Conservation (phyloP, 2,113 vertebrate species). For the Glaucidium brasilianum region DNA sequence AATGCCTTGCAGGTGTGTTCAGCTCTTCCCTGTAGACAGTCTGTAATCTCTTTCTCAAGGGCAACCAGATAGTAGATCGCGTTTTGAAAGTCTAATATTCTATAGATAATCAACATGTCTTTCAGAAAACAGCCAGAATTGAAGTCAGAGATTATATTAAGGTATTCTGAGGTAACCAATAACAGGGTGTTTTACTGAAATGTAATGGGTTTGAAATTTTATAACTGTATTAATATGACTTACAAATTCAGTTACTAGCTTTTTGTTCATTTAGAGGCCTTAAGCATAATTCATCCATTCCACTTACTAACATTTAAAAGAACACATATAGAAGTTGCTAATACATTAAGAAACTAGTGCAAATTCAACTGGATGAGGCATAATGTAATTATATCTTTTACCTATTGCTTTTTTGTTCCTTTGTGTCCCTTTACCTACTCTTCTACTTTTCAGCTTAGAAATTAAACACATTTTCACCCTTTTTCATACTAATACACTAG, state of each 20-base stretch:
- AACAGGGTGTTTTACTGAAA: not conserved
- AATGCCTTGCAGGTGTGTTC: not conserved
- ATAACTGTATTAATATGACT: not conserved
- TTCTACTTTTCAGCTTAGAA: not conserved
- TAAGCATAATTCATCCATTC: not conserved
- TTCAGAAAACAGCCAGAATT: not conserved
- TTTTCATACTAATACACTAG: not conserved
- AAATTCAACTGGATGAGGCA: not conserved
- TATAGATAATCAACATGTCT: not conserved
- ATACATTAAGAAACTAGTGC: not conserved
- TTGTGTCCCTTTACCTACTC: not conserved
- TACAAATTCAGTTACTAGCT: not conserved
- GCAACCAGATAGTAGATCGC: fast-evolving
- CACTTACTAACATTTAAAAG: not conserved
- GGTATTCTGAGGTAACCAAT: not conserved
- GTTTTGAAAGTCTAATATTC: not conserved
- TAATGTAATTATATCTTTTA: not conserved
- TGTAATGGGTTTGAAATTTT: not conserved
- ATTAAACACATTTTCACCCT: not conserved
- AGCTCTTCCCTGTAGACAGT: not conserved
- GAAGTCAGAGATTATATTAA: not conserved
- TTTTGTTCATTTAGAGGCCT: not conserved
- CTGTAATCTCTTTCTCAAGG: not conserved
- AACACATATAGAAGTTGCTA: not conserved
- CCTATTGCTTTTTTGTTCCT: not conserved